These are phyloP conservation scores for Macrocentrus cingulum DNA, from an alignment of 1,140 invertebrate genomes.

Conservation along the genomic window DNA sequence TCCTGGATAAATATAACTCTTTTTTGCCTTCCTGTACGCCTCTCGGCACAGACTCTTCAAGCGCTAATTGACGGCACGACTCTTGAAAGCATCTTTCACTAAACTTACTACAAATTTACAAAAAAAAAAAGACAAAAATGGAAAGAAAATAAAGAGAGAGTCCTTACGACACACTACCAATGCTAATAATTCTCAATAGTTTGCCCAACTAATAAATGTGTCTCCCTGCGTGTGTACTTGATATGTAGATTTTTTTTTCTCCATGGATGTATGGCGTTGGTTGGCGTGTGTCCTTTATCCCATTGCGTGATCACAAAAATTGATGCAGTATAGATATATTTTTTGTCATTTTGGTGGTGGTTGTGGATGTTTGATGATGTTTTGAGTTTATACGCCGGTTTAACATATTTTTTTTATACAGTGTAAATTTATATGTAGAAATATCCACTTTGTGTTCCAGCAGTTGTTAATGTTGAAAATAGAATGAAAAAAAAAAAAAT, in stretches of 20 bases:
- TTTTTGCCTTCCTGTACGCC: constrained; percentile 14
- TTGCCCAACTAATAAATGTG: not conserved
- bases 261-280: not conserved
- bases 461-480: constrained; percentile 9
- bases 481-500: not conserved
- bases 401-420: constrained; percentile 1
- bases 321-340: constrained; percentile 1
- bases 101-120: constrained; percentile 17
- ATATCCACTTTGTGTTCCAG: constrained; percentile 14
- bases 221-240: not conserved
- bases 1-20: constrained; percentile 15
- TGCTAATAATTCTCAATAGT: not conserved
- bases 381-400: constrained; percentile 12
- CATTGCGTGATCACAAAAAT: not conserved
- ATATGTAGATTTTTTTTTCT: not conserved
- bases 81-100: constrained; percentile 26
- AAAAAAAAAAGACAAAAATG: constrained; percentile 1
- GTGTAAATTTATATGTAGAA: constrained; percentile 3
- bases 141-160: constrained; percentile 1
- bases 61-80: constrained; percentile 15
- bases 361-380: constrained; percentile 8
- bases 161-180: constrained; percentile 1
- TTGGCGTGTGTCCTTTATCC: constrained; percentile 8
- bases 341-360: constrained; percentile 9
- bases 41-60: constrained; percentile 15